A percentile compares a stretch with the other conserved stretches of the same genome.
phyloP scores from a whole-genome alignment of 37 sponge, comb jelly and placozoan genomes.

The Cliona cf. orientalis region DNA sequence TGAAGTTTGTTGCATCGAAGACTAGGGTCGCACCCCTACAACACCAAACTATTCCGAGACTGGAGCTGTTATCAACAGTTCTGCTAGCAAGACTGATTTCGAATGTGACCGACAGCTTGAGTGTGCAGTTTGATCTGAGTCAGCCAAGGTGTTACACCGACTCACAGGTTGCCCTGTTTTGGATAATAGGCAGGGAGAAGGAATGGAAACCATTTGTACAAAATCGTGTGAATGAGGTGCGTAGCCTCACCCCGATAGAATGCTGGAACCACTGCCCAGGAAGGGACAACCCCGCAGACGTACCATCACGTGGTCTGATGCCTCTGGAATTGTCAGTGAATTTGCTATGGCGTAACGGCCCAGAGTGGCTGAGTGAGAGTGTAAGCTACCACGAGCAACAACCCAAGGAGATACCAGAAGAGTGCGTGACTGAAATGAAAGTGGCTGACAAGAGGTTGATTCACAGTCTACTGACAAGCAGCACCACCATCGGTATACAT shows the following conservation, averaged over 20 bases:
- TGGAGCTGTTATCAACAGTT: constrained; percentile 17
- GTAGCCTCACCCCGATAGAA: not conserved
- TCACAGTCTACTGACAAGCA: constrained; percentile 1
- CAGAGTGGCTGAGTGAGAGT: no score
- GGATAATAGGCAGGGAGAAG: constrained; percentile 13
- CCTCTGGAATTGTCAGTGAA: no score
- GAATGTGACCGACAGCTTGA: constrained; percentile 11
- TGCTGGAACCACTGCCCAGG: no score
- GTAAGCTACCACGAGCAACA: constrained; percentile 20
- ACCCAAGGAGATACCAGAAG: constrained; percentile 39
- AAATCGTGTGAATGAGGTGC: constrained; percentile 26
- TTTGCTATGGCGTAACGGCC: no score
- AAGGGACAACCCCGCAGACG: no score
- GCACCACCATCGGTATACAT: not conserved
- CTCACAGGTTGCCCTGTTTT: no score
- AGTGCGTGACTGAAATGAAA: constrained; percentile 29
- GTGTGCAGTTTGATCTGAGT: constrained; percentile 1
- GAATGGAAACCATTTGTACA: constrained; percentile 45
- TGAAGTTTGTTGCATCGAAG: constrained; percentile 22
- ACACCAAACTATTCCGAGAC: constrained; percentile 10
- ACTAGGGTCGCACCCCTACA: no score
- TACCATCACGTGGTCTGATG: no score
- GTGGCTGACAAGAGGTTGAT: not conserved
- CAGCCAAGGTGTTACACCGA: constrained; percentile 22
- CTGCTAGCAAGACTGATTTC: constrained; percentile 32